Evolutionary conservation across 2,113 vertebrate genomes (phyloP).

Genomic region (Formicarius rufipectus): DNA sequence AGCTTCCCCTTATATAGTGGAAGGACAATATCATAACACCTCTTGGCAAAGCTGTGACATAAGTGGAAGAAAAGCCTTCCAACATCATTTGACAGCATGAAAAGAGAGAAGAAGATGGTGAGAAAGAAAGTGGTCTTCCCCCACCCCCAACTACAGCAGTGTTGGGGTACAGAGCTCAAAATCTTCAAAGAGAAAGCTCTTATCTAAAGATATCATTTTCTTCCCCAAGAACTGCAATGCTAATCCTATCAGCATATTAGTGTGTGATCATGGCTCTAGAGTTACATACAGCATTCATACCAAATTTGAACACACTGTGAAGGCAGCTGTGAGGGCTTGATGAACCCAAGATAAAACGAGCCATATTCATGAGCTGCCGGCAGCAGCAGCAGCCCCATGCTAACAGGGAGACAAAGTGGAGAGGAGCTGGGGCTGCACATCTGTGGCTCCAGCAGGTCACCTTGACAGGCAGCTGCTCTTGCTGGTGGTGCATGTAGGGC

Average conservation of each 20-base stretch:
- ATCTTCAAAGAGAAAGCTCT: slow-evolving; percentile 23
- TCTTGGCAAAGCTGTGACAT: neutral
- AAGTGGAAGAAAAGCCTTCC: neutral
- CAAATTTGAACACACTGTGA: neutral
- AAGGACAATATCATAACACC: neutral
- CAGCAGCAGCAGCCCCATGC: neutral
- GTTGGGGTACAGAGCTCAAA: neutral
- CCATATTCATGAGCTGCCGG: fast-evolving
- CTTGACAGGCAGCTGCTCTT: neutral
- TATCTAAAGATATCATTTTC: neutral
- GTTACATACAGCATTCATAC: neutral
- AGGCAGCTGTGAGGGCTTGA: slow-evolving; percentile 4
- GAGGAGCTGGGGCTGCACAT: neutral
- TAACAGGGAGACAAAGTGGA: fast-evolving
- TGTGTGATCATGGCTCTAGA: slow-evolving; percentile 5
- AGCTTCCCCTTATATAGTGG: neutral
- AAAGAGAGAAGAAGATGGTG: neutral
- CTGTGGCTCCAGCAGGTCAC: neutral
- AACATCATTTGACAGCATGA: neutral
- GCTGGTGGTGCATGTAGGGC: fast-evolving
- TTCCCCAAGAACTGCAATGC: neutral
- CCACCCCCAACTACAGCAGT: neutral
- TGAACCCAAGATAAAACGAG: neutral
- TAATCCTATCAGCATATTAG: slow-evolving; percentile 38
- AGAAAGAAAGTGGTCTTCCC: neutral